Evolutionary conservation across 2,888 invertebrate genomes (phyloP), one percentile per base, ranked within the genome.

Genomic region (Meiosimyza decipiens): DNA sequence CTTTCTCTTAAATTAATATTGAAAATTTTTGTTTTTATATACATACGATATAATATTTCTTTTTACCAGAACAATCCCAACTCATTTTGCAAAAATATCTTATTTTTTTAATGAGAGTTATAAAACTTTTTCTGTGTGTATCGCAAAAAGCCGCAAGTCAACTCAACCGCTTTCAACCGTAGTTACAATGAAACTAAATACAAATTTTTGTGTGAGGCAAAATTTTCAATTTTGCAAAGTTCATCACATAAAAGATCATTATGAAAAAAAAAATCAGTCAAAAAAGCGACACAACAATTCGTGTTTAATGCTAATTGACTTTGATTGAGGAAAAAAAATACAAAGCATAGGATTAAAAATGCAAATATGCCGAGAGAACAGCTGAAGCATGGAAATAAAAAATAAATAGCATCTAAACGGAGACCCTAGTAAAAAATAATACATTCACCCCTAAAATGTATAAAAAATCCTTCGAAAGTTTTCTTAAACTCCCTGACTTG

Each of bases 1-100:
- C 72, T 75, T 75, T 54, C 16, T 59, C 12, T 57, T 55, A 28
- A 28, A 22, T 22, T 22, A 2, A 22, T 22, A 3, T 28, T 28
- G 28, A 4, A 28, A 28, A 2, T 28, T 28, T 28, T 28, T 28
- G 0, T 28, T 28, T 28, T 28, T 28, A 28, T 28, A 28, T 28
- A 4, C 28, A 28, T 28, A 28, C 28, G 52, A 28, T 66, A 63
- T 73, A 65, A 50, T 69, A 62, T 71, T 70, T 15, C 33, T 68
- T 62, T 66, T 28, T 28, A 28, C 28, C 28, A 28, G 28, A 4
- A 63, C 69, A 68, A 55, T 52, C 51, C 40, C n/a, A 16, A 33
- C 52, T 65, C 51, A 65, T 52, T 28, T 28, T 51, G 12, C 65
- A 65, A n/a, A 28, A 52, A 22, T 51, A 40, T 52, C 65, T 65